Evolutionary conservation across 2,113 vertebrate species (phyloP).

Genomic region (Anguilla rostrata): DNA sequence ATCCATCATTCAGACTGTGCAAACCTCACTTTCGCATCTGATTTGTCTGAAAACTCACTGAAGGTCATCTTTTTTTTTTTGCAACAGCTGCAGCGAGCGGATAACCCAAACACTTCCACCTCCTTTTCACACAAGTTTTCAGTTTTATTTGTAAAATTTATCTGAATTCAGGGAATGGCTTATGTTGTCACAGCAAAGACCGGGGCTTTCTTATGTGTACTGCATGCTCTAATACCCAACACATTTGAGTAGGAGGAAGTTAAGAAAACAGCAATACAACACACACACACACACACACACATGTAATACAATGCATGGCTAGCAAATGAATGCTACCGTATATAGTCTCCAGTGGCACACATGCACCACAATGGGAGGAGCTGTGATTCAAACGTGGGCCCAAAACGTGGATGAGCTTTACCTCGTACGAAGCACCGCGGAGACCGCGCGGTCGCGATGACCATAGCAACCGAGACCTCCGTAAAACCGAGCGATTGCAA

Average conservation of each 20-base stretch:
- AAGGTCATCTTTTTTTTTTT: background rate
- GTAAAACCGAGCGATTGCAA: conserved; percentile 5
- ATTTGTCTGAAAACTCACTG: background rate
- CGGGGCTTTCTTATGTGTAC: too few species aligned
- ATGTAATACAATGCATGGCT: background rate
- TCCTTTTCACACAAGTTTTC: too few species aligned
- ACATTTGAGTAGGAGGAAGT: too few species aligned
- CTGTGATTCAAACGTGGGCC: background rate
- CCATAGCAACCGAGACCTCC: conserved; percentile 5
- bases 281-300: background rate
- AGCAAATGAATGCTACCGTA: background rate
- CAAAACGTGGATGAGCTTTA: background rate
- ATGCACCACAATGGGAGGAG: background rate
- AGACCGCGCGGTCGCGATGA: background rate
- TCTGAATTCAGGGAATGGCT: background rate
- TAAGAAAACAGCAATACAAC: too few species aligned
- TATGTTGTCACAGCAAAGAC: too few species aligned
- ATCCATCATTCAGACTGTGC: background rate
- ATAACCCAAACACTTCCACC: too few species aligned
- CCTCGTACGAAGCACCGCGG: background rate
- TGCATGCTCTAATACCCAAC: too few species aligned
- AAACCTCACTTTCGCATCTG: background rate
- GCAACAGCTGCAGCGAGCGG: background rate
- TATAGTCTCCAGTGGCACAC: too few species aligned
- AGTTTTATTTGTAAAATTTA: background rate